phyloP scores from a whole-genome alignment of 64 coral and sea anemone species.

The Pachyseris speciosa region DNA sequence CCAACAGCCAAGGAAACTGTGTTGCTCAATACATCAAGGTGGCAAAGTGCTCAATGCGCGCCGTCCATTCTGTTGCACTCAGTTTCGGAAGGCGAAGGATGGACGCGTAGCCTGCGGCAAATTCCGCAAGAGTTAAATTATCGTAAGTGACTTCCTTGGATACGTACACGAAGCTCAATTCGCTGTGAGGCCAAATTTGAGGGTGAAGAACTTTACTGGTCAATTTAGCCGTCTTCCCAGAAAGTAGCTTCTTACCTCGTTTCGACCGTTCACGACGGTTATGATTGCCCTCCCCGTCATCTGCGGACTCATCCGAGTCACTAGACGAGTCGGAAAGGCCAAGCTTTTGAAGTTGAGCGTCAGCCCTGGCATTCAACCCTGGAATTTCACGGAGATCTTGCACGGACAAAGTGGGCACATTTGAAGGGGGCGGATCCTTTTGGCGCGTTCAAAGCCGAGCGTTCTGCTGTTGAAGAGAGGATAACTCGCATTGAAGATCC shows the following conservation, averaged over 20 bases:
- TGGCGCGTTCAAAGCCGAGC: neutral
- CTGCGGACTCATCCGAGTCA: neutral
- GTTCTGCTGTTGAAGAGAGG: neutral
- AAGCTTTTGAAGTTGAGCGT: neutral
- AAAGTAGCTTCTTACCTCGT: neutral
- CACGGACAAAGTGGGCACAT: neutral
- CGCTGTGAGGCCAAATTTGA: slow-evolving; percentile 45
- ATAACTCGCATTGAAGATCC: neutral
- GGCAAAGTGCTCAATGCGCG: neutral
- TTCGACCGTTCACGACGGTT: neutral
- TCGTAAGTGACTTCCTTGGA: neutral
- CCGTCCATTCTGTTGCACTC: neutral
- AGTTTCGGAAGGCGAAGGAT: neutral
- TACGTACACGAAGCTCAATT: neutral
- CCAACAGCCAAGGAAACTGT: neutral
- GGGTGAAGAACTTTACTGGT: neutral
- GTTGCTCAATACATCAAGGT: neutral
- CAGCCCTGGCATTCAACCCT: neutral
- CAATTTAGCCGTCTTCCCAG: neutral
- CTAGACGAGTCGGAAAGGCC: neutral
- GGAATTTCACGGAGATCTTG: neutral
- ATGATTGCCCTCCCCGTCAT: neutral
- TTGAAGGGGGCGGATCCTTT: neutral
- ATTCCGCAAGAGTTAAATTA: slow-evolving; percentile 1
- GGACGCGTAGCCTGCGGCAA: neutral